Percentiles rank a stretch among this genome's conserved stretches.
Conservation (phyloP, 2,888 invertebrate genomes). For the Nectonema munidae region DNA sequence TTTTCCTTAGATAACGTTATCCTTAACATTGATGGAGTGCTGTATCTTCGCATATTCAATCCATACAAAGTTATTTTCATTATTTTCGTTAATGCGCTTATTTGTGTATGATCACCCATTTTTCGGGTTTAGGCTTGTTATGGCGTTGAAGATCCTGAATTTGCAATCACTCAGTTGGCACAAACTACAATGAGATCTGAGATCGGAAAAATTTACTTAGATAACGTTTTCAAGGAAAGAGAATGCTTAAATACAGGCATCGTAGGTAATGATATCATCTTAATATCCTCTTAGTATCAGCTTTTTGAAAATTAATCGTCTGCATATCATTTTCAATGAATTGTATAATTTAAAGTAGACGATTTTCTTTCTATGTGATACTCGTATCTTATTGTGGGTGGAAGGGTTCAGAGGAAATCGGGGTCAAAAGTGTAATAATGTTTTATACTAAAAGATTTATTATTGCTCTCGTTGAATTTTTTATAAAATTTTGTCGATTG, state of each 20-base stretch:
- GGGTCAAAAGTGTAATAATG: too few relatives aligned
- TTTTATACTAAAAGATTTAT: too few relatives aligned
- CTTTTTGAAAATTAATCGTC: too few relatives aligned
- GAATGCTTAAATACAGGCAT: constrained; percentile 73
- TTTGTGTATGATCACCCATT: background rate
- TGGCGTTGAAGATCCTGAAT: constrained; percentile 94
- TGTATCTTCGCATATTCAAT: constrained; percentile 65
- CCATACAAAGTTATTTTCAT: constrained; percentile 35
- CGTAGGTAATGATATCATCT: constrained; percentile 29
- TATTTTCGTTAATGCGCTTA: background rate
- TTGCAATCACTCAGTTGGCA: constrained; percentile 86
- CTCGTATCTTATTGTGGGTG: too few relatives aligned
- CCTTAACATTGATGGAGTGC: constrained; percentile 69
- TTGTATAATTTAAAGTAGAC: too few relatives aligned
- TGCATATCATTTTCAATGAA: too few relatives aligned
- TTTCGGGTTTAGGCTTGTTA: constrained; percentile 37
- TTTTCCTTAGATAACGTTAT: constrained; percentile 53
- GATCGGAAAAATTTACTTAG: constrained; percentile 73
- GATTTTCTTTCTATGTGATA: too few relatives aligned
- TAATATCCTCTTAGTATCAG: background rate
- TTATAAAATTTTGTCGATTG: too few relatives aligned
- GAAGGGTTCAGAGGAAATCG: too few relatives aligned
- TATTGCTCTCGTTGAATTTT: too few relatives aligned
- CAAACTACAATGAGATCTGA: constrained; percentile 99
- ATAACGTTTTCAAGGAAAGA: constrained; percentile 76